phyloP scores from a whole-genome alignment of 1,140 invertebrate species.

The Notospermus geniculatus region DNA sequence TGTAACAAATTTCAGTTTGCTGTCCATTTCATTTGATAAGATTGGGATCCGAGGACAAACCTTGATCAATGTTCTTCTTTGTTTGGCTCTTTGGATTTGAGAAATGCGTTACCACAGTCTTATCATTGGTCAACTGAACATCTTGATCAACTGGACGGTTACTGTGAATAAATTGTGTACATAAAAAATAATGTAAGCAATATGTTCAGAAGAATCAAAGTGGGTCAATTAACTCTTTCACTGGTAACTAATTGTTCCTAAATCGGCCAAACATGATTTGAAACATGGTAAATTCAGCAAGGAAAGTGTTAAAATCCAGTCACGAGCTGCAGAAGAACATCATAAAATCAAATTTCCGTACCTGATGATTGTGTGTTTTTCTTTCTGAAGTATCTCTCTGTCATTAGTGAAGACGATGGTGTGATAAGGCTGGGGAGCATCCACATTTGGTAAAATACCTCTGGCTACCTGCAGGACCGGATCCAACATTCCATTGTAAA shows the following conservation, averaged over 20 bases:
- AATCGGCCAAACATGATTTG: not conserved
- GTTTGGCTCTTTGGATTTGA: slow-evolving; percentile 39
- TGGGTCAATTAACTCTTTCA: not conserved
- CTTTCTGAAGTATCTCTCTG: slow-evolving; percentile 43
- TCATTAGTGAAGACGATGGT: slow-evolving; percentile 59
- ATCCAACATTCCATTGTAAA: slow-evolving; percentile 71
- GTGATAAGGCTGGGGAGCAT: slow-evolving; percentile 50
- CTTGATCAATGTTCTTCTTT: slow-evolving; percentile 52
- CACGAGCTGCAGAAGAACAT: not conserved
- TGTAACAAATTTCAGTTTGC: too few relatives aligned
- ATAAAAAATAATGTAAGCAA: not conserved
- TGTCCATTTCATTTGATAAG: too few relatives aligned
- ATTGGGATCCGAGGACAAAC: slow-evolving; percentile 35
- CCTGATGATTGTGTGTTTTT: slow-evolving; percentile 52
- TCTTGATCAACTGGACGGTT: slow-evolving; percentile 50
- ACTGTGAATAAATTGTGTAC: slow-evolving; percentile 23
- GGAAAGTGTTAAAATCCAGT: not conserved
- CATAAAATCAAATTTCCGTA: slow-evolving; percentile 25
- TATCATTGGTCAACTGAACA: slow-evolving; percentile 51
- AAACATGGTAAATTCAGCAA: not conserved
- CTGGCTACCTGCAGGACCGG: slow-evolving; percentile 43
- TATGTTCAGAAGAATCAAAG: not conserved
- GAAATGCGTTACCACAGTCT: slow-evolving; percentile 45
- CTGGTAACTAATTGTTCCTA: not conserved
- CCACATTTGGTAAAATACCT: slow-evolving; percentile 44